Conservation (phyloP, 2,797 vertebrate genomes). For the Macropodus opercularis region DNA sequence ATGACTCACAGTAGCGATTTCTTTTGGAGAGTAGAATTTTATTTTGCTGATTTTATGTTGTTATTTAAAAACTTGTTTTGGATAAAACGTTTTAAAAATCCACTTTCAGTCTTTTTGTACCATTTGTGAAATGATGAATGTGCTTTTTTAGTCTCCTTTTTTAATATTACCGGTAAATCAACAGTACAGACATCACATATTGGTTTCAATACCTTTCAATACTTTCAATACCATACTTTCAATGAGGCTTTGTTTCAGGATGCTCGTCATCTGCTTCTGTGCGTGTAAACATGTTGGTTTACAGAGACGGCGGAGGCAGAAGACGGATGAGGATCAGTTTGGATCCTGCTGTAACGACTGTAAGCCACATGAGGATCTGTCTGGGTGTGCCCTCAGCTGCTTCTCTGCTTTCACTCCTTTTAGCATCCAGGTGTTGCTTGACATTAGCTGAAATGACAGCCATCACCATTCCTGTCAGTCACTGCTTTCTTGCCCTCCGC, state of each 20-base stretch:
- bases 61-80: conserved; percentile 54
- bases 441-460: conserved; percentile 62
- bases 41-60: conserved; percentile 23
- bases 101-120: conserved; percentile 12
- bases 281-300: not conserved
- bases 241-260: not conserved
- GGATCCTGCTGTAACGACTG: not conserved
- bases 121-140: not conserved
- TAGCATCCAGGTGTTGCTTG: conserved; percentile 40
- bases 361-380: not conserved
- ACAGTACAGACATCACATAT: not conserved
- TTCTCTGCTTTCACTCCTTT: not conserved
- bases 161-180: not conserved
- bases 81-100: conserved; percentile 35
- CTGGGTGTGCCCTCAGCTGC: conserved; percentile 20
- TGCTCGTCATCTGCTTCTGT: not conserved
- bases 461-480: conserved; percentile 64
- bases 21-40: conserved; percentile 2
- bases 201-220: no score
- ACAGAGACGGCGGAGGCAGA: not conserved
- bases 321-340: not conserved
- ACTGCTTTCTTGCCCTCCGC: conserved; percentile 22
- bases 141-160: no score
- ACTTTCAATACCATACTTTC: no score
- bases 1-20: not conserved